phyloP scores from a whole-genome alignment of 2,797 vertebrate genomes.

The Oreochromis mossambicus region DNA sequence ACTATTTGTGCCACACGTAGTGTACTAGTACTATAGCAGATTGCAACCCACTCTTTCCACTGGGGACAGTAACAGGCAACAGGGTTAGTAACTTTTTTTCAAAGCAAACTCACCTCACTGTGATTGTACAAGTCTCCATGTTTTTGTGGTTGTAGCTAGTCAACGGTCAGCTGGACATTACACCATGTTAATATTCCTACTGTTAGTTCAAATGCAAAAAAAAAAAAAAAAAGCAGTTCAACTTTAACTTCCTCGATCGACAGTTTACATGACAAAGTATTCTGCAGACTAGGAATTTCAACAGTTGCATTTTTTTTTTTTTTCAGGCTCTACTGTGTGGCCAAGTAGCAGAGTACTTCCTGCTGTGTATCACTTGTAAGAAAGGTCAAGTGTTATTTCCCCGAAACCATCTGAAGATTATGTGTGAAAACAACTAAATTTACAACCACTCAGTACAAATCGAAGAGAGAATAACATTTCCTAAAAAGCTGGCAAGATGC shows the following conservation, averaged over 20 bases:
- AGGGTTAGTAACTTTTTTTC: neutral
- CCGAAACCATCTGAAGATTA: neutral
- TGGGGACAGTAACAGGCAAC: neutral
- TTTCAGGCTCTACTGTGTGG: no score
- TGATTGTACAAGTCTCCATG: neutral
- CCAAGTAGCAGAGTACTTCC: no score
- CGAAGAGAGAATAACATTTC: neutral
- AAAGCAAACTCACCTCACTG: neutral
- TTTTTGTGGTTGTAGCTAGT: neutral
- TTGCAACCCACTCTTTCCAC: neutral
- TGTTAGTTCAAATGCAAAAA: neutral
- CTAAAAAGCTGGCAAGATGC: neutral
- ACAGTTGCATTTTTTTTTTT: no score
- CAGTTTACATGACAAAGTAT: no score
- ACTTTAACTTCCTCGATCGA: no score
- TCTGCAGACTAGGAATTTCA: no score
- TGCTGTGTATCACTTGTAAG: no score
- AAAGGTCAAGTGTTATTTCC: no score
- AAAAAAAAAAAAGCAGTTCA: no score
- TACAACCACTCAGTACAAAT: neutral
- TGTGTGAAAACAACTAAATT: neutral
- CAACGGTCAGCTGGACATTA: neutral
- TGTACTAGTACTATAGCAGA: neutral
- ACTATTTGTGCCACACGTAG: neutral
- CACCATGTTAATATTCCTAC: neutral